Evolutionary conservation across 2,113 vertebrate species (phyloP), one percentile per base, ranked within the genome.

Genomic region (Alligator sinensis): DNA sequence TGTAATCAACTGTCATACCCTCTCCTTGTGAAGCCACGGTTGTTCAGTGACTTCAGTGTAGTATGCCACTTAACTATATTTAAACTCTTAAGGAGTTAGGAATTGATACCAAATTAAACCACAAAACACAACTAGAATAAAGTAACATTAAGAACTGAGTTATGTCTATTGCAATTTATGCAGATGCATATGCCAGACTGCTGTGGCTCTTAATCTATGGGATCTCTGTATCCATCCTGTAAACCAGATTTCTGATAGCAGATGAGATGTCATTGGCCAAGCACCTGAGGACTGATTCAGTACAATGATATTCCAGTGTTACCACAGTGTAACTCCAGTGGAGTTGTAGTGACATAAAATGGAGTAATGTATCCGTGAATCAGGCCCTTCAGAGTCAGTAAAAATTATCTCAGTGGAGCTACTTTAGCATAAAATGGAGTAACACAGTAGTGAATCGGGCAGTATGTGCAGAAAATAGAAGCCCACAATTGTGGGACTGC

Each of bases 1-100:
- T 96, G 94, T 97, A 97, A 97, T 97, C 96, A 98, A 98, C 97
- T 97, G 95, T 87, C 92, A 97, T 77, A 79, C 90, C 94, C 91
- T 97, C 82, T 95, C 95, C 90, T 94, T 96, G 91, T 97, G 97
- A 97, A 96, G 90, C 38, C 89, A 97, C 92, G 68, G 57, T 86
- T 95, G 94, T 90, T 96, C 88, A 55, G 87, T 96, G 95, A 96
- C 96, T 96, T 92, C 80, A 87, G 79, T 24, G 80, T 82, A 34
- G 84, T 91, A 96, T 95, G 95, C 95, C 97, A 91, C 81, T 72
- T 75, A 96, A 94, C 92, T 91, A n/a, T 81, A 86, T 96, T 97
- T 97, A 94, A 97, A 97, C 93, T 96, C 94, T 87, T 94, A 88
- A 95, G 92, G 93, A 97, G 91, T 89, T 90, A 92, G 24, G 55